These are phyloP conservation scores for Rallus crepitans DNA, from an alignment of 2,797 vertebrate species.

Conservation along the genomic window DNA sequence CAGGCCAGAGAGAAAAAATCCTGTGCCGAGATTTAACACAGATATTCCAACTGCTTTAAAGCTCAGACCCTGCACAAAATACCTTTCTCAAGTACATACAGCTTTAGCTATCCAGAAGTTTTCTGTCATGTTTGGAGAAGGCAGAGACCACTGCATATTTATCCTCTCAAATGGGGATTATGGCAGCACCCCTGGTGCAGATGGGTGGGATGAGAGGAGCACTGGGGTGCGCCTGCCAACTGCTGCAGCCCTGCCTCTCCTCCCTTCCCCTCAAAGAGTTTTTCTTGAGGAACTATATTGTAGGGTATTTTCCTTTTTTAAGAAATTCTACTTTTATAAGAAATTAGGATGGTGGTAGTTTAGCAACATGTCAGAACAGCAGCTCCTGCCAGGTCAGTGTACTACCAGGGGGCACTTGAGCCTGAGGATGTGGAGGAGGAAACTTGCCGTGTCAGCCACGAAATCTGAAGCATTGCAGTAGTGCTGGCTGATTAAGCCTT, in stretches of 20 bases:
- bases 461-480: conserved; percentile 8
- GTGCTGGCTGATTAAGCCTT: not conserved
- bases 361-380: not conserved
- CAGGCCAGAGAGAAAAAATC: conserved; percentile 26
- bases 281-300: not conserved
- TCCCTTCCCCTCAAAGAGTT: not conserved
- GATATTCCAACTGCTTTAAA: conserved; percentile 32
- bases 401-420: not conserved
- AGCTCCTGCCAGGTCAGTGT: not conserved
- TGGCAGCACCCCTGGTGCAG: not conserved
- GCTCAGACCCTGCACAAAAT: not conserved
- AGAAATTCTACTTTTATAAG: not conserved
- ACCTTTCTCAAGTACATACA: not conserved
- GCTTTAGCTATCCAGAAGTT: not conserved
- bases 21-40: conserved; percentile 21
- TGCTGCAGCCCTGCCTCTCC: not conserved
- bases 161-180: not conserved
- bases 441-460: not conserved
- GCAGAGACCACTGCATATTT: not conserved
- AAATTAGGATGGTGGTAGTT: not conserved
- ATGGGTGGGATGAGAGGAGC: not conserved
- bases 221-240: not conserved
- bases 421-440: not conserved
- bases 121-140: not conserved
- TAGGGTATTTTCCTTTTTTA: not conserved